Evolutionary conservation across 1,140 invertebrate species (phyloP).

Genomic region (Monochamus saltuarius): DNA sequence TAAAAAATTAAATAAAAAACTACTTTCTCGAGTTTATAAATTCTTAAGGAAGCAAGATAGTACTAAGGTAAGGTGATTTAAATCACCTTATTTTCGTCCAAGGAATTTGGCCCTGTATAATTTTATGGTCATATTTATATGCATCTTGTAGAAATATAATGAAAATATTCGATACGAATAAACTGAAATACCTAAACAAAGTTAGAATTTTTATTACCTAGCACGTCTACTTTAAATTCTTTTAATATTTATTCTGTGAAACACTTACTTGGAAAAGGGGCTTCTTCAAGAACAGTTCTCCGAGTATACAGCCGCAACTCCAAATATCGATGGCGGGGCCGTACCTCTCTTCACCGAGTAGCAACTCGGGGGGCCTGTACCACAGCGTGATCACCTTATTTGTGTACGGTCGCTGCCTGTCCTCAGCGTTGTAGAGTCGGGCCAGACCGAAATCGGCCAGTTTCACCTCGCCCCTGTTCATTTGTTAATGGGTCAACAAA

Average conservation of each 20-base stretch:
- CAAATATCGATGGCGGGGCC: constrained; percentile 98
- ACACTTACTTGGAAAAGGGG: constrained; percentile 86
- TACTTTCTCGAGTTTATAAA: too few species aligned
- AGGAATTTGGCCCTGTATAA: too few species aligned
- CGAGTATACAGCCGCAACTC: constrained; percentile 99
- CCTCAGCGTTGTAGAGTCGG: constrained; percentile 92
- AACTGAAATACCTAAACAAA: too few species aligned
- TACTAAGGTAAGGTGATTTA: too few species aligned
- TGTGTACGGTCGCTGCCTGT: constrained; percentile 93
- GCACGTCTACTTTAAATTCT: background rate
- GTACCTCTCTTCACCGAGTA: constrained; percentile 97
- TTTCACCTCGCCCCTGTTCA: constrained; percentile 93
- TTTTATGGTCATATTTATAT: too few species aligned
- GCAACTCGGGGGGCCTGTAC: constrained; percentile 76
- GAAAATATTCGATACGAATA: too few species aligned
- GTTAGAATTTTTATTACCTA: too few species aligned
- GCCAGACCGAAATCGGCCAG: constrained; percentile 98
- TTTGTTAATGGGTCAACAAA: constrained; percentile 30
- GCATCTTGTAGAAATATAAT: too few species aligned
- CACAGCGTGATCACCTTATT: constrained; percentile 99
- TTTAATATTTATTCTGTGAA: background rate
- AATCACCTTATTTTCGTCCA: too few species aligned
- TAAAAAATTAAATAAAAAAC: too few species aligned
- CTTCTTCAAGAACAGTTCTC: constrained; percentile 94
- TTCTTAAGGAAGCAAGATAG: too few species aligned